These are phyloP conservation scores for Gasteruption jaculator DNA, from an alignment of 2,888 invertebrate species.

Conservation along the genomic window DNA sequence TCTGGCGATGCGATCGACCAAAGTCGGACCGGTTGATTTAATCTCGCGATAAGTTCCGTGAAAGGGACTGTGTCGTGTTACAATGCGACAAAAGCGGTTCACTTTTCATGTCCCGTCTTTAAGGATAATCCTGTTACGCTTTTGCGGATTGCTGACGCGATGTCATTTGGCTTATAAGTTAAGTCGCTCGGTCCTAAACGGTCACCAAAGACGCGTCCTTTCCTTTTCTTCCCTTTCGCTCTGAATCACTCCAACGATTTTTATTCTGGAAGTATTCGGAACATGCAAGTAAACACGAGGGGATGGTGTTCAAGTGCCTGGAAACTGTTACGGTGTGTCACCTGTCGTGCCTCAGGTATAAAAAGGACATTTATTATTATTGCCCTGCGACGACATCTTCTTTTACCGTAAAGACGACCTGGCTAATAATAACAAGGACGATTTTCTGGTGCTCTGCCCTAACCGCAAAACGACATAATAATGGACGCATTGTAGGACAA, in stretches of 20 bases:
- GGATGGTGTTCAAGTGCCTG: slow-evolving; percentile 25
- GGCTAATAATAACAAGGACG: slow-evolving; percentile 23
- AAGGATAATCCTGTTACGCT: slow-evolving; percentile 39
- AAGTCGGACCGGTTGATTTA: too few species aligned
- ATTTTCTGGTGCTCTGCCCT: slow-evolving; percentile 23
- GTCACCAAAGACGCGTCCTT: not conserved
- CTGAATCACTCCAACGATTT: not conserved
- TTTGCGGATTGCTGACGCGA: slow-evolving; percentile 33
- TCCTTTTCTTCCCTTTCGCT: not conserved
- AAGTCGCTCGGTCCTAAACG: too few species aligned
- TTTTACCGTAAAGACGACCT: slow-evolving; percentile 25
- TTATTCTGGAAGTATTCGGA: slow-evolving; percentile 14
- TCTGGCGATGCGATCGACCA: too few species aligned
- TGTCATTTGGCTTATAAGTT: slow-evolving; percentile 29
- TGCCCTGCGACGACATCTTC: slow-evolving; percentile 16
- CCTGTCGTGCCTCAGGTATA: slow-evolving; percentile 28
- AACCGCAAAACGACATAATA: slow-evolving; percentile 29
- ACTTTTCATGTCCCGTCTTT: too few species aligned
- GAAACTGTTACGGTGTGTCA: slow-evolving; percentile 38
- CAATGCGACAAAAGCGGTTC: too few species aligned
- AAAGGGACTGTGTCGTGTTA: too few species aligned
- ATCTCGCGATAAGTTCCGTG: too few species aligned
- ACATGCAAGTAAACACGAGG: too few species aligned
- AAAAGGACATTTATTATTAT: slow-evolving; percentile 6
- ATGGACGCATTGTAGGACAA: slow-evolving; percentile 33